Conservation (phyloP, 2,797 vertebrate genomes). For the Varecia variegata region DNA sequence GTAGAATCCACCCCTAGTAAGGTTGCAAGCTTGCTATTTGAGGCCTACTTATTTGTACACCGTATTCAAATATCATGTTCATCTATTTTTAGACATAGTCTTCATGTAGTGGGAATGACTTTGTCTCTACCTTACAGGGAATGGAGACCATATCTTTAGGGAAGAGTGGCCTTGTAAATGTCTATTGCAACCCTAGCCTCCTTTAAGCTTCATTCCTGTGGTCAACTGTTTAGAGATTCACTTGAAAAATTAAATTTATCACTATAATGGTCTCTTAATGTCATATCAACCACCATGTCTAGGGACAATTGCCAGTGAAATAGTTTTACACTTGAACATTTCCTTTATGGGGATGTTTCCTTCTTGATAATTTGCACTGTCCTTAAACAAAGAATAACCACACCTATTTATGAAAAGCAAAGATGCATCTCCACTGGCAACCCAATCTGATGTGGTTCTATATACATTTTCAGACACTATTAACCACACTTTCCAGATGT, state of each 20-base stretch:
- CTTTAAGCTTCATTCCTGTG: neutral
- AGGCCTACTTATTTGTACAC: neutral
- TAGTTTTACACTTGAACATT: constrained; percentile 18
- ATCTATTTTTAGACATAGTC: neutral
- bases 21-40: neutral
- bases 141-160: neutral
- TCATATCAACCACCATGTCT: neutral
- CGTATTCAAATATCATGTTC: neutral
- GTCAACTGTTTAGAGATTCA: neutral
- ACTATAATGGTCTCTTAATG: neutral
- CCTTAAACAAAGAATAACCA: neutral
- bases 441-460: neutral
- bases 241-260: neutral
- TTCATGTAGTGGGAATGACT: neutral
- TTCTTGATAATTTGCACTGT: neutral
- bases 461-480: neutral
- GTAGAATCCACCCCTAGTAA: neutral
- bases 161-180: neutral
- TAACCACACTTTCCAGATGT: neutral
- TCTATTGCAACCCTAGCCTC: neutral
- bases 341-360: neutral
- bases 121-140: neutral
- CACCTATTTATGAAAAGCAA: neutral
- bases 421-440: neutral
- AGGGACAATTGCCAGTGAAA: neutral